These are phyloP conservation scores for Diarsia mendica DNA, from an alignment of 2,888 invertebrate species.

Conservation along the genomic window DNA sequence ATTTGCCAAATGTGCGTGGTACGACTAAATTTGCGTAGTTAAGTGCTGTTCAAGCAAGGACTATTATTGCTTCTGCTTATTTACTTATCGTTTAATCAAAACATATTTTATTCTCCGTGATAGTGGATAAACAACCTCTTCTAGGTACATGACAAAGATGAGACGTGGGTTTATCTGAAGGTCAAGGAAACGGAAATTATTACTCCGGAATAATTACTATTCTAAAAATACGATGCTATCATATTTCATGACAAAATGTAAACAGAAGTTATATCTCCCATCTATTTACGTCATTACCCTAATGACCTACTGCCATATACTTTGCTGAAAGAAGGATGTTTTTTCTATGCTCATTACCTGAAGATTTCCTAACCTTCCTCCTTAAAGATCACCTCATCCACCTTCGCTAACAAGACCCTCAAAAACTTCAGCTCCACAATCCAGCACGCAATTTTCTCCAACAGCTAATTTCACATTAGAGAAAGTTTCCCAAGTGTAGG, in stretches of 20 bases:
- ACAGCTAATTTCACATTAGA: constrained; percentile 69
- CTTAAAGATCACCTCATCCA: constrained; percentile 24
- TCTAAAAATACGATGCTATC: neutral
- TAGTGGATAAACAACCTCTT: neutral
- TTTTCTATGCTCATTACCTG: neutral
- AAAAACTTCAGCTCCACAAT: constrained; percentile 39
- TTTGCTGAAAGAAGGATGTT: neutral
- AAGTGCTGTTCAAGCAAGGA: constrained; percentile 13
- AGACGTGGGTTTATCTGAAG: constrained; percentile 2
- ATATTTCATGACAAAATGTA: neutral
- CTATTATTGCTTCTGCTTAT: neutral
- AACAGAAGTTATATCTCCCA: neutral
- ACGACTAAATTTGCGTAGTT: constrained; percentile 44
- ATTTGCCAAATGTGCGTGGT: constrained; percentile 62
- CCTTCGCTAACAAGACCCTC: constrained; percentile 41
- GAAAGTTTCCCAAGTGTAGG: constrained; percentile 65
- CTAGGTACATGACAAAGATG: neutral
- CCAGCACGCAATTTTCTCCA: constrained; percentile 63
- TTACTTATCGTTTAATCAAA: constrained; percentile 10
- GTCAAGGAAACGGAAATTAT: neutral
- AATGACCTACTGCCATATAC: constrained; percentile 1
- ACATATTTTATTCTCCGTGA: neutral
- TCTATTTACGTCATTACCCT: neutral
- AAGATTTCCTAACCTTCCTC: constrained; percentile 1
- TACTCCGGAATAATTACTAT: neutral